Percentiles rank a stretch among this genome's conserved stretches.
phyloP scores from a whole-genome alignment of 1,140 invertebrate genomes.

The Dufourea novaeangliae region DNA sequence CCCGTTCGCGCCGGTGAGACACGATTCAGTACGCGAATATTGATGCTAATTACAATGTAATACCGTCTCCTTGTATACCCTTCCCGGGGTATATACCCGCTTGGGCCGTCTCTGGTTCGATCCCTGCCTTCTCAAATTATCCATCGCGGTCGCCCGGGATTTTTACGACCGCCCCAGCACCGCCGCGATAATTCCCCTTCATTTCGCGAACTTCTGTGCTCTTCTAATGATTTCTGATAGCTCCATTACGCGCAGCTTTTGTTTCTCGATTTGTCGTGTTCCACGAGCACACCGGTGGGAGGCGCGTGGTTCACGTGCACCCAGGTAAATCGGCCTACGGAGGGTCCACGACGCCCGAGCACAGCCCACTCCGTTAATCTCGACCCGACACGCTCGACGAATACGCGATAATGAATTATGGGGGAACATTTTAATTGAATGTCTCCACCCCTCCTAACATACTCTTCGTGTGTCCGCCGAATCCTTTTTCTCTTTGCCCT shows the following conservation, averaged over 20 bases:
- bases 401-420: conserved; percentile 20
- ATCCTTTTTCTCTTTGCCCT: background rate
- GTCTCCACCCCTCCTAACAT: background rate
- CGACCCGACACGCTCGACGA: background rate
- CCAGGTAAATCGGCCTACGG: too few relatives aligned
- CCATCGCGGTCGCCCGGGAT: background rate
- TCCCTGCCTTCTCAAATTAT: conserved; percentile 31
- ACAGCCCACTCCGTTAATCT: too few relatives aligned
- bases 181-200: conserved; percentile 7
- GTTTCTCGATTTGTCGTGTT: conserved; percentile 7
- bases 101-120: background rate
- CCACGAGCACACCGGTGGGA: background rate
- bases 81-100: background rate
- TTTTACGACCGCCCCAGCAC: background rate
- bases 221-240: conserved; percentile 31
- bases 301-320: too few relatives aligned
- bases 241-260: background rate
- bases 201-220: conserved; percentile 3
- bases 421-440: conserved; percentile 36
- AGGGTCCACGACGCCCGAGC: too few relatives aligned
- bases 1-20: conserved; percentile 23
- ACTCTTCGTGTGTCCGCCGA: background rate
- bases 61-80: background rate
- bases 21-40: conserved; percentile 43
- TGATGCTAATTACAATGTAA: conserved; percentile 55